Percentiles rank a stretch among this genome's conserved stretches.
Evolutionary conservation across 2,888 invertebrate species (phyloP).

Genomic region (Drosophila pseudotakahashii): DNA sequence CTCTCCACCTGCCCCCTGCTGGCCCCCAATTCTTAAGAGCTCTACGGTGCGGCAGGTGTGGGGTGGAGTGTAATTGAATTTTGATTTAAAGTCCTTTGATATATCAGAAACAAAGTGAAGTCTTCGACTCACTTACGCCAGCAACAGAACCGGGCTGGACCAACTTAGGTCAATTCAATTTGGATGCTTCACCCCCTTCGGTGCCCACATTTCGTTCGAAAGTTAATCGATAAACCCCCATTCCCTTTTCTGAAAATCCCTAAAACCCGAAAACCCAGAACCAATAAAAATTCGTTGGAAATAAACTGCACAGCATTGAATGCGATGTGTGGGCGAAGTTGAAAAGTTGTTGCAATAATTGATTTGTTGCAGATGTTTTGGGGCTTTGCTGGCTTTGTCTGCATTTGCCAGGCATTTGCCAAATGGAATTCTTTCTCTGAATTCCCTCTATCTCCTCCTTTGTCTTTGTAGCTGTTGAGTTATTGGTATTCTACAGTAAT

Average conservation of each 20-base stretch:
- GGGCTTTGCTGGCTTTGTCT: conserved; percentile 35
- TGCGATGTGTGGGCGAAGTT: conserved; percentile 42
- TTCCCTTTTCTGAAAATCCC: not conserved
- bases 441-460: conserved; percentile 2
- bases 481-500: conserved; percentile 46
- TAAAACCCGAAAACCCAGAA: conserved; percentile 33
- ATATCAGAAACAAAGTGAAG: conserved; percentile 67
- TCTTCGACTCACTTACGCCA: conserved; percentile 29
- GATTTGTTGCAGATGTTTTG: conserved; percentile 73
- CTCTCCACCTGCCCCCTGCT: not conserved
- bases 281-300: conserved; percentile 68
- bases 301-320: conserved; percentile 7
- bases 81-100: conserved; percentile 82
- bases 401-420: conserved; percentile 50
- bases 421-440: conserved; percentile 22
- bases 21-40: conserved; percentile 59
- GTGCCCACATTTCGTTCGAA: conserved; percentile 52
- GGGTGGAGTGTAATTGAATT: conserved; percentile 79
- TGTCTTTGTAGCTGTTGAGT: conserved; percentile 7
- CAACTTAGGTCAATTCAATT: conserved; percentile 26
- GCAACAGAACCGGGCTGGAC: conserved; percentile 24
- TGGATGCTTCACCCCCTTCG: conserved; percentile 2
- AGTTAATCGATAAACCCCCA: conserved; percentile 66
- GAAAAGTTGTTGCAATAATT: conserved; percentile 72
- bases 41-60: conserved; percentile 31